A percentile compares a stretch with the other conserved stretches of the same genome.
Conservation (phyloP, 2,113 vertebrate genomes). For the Nycticebus coucang region DNA sequence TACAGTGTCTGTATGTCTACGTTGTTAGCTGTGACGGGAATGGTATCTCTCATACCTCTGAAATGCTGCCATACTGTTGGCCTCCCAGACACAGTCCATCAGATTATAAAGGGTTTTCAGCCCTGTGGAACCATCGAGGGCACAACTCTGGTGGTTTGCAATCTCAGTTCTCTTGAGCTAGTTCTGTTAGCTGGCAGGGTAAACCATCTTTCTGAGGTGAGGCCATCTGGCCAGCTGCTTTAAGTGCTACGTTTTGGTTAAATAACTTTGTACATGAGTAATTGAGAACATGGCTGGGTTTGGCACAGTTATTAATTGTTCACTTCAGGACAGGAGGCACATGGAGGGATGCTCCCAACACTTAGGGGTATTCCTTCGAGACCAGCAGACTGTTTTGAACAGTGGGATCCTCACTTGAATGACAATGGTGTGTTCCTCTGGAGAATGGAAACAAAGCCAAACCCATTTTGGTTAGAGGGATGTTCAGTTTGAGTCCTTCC, state of each 20-base stretch:
- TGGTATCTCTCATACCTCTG: background rate
- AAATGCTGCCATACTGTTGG: background rate
- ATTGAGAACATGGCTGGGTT: background rate
- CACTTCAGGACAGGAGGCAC: background rate
- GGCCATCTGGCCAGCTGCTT: background rate
- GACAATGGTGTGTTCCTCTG: background rate
- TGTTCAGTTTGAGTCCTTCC: background rate
- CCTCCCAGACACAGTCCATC: background rate
- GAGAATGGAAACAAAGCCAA: background rate
- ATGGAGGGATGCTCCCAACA: background rate
- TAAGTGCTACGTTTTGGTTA: background rate
- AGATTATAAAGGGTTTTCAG: background rate
- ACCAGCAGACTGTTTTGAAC: background rate
- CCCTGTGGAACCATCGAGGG: background rate
- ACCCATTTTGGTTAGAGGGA: background rate
- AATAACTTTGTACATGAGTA: background rate
- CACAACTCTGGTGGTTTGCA: background rate
- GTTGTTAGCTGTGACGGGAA: background rate
- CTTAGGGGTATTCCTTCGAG: background rate
- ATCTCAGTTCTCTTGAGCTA: background rate
- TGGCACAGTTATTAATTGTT: background rate
- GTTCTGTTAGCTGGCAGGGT: background rate
- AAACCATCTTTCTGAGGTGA: slow-evolving; percentile 11
- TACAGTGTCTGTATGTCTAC: background rate
- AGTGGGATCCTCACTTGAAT: background rate